Evolutionary conservation across 2,797 vertebrate genomes (phyloP).

Genomic region (Gouania willdenowi): DNA sequence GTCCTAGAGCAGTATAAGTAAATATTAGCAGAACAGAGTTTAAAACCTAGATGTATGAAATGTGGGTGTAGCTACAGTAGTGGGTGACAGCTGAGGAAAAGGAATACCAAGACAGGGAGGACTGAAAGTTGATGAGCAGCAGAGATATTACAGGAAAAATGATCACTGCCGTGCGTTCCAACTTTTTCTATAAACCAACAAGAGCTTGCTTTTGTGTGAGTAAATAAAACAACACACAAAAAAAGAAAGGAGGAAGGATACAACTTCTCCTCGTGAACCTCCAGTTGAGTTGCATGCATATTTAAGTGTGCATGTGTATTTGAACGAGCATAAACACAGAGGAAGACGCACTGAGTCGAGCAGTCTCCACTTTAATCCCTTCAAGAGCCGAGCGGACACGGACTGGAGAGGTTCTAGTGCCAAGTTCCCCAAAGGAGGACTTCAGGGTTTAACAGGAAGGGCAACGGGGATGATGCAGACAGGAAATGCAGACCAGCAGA

Average conservation of each 20-base stretch:
- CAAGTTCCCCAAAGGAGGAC: slow-evolving; percentile 27
- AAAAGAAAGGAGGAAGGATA: slow-evolving; percentile 12
- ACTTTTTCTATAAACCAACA: slow-evolving; percentile 13
- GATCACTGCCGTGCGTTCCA: slow-evolving; percentile 13
- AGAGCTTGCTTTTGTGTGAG: slow-evolving; percentile 3
- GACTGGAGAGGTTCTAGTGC: slow-evolving; percentile 29
- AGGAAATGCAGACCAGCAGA: slow-evolving; percentile 59
- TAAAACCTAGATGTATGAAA: slow-evolving; percentile 23
- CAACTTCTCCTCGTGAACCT: slow-evolving; percentile 11
- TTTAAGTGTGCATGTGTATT: slow-evolving; percentile 12
- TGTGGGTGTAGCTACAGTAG: slow-evolving; percentile 13
- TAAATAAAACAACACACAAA: slow-evolving; percentile 5
- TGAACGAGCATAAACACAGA: slow-evolving; percentile 1
- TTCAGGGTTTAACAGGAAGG: slow-evolving; percentile 43
- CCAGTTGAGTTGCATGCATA: slow-evolving; percentile 13
- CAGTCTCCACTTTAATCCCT: slow-evolving; percentile 53
- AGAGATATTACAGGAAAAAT: slow-evolving; percentile 15
- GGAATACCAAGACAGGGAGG: slow-evolving; percentile 9
- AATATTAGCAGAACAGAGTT: slow-evolving; percentile 28
- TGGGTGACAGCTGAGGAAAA: neutral
- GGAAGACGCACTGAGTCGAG: slow-evolving; percentile 19
- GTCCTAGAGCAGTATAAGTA: slow-evolving; percentile 15
- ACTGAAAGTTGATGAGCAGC: slow-evolving; percentile 8
- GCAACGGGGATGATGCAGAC: slow-evolving; percentile 56
- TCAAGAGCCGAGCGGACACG: slow-evolving; percentile 28